Evolutionary conservation across 2,113 vertebrate species (phyloP).

Genomic region (Terrapene triunguis): DNA sequence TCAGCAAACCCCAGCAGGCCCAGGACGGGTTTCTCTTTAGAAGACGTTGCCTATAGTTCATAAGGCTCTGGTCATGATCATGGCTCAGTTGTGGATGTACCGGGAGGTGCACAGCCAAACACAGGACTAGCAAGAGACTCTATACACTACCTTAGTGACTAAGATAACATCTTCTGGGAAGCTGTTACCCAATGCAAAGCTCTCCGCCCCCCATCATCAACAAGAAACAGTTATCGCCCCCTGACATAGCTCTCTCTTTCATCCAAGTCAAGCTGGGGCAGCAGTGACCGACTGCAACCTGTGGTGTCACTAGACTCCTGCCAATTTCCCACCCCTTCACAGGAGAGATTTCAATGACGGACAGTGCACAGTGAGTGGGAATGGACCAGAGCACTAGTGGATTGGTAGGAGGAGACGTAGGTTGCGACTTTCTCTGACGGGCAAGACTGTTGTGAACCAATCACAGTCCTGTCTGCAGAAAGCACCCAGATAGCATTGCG

Average conservation of each 20-base stretch:
- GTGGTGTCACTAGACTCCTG: neutral
- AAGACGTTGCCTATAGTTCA: neutral
- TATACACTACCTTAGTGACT: neutral
- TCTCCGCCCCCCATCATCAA: neutral
- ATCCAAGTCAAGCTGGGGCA: neutral
- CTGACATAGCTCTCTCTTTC: neutral
- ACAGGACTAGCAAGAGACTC: neutral
- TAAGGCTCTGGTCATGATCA: neutral
- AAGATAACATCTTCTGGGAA: neutral
- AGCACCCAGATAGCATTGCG: conserved; percentile 19
- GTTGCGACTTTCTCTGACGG: neutral
- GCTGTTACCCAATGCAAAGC: neutral
- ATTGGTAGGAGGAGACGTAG: neutral
- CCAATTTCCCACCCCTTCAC: neutral
- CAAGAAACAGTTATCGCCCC: neutral
- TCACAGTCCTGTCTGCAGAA: conserved; percentile 19
- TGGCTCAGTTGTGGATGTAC: neutral
- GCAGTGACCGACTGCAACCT: neutral
- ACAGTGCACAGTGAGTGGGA: neutral
- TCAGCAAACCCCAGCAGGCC: neutral
- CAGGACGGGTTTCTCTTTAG: neutral
- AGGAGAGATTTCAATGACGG: neutral
- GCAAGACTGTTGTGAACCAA: conserved; percentile 49
- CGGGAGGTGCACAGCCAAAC: neutral
- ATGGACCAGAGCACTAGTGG: neutral